phyloP scores from a whole-genome alignment of 2,113 vertebrate genomes.

The Cygnus atratus region DNA sequence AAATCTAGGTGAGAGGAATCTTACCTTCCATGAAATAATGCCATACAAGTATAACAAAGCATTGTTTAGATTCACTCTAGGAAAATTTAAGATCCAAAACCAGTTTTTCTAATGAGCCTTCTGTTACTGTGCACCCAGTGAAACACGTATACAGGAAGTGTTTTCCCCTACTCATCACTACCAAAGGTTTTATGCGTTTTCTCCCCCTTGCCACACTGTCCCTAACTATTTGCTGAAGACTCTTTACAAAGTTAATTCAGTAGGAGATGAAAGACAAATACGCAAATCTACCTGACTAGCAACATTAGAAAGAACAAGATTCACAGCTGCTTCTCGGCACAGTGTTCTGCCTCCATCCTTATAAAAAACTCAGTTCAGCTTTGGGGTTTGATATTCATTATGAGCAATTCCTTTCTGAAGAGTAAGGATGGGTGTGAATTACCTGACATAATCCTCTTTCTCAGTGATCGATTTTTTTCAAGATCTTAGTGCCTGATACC shows the following conservation, averaged over 20 bases:
- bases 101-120: background rate
- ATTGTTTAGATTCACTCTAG: background rate
- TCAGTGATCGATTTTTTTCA: background rate
- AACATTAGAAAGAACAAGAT: background rate
- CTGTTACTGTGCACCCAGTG: background rate
- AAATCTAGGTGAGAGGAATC: background rate
- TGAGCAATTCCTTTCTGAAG: background rate
- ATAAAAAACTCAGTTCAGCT: background rate
- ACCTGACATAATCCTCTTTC: background rate
- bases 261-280: background rate
- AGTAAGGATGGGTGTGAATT: background rate
- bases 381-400: background rate
- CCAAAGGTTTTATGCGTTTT: background rate
- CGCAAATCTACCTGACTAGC: background rate
- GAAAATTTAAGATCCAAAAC: background rate
- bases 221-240: background rate
- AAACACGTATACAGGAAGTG: background rate
- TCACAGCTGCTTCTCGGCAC: background rate
- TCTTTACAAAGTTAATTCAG: background rate
- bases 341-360: accelerated
- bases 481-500: background rate
- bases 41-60: background rate
- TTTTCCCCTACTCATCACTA: background rate
- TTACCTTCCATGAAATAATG: background rate
- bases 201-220: no score